These are phyloP conservation scores for Myiagra hebetior DNA, from an alignment of 2,113 vertebrate genomes.

Conservation along the genomic window DNA sequence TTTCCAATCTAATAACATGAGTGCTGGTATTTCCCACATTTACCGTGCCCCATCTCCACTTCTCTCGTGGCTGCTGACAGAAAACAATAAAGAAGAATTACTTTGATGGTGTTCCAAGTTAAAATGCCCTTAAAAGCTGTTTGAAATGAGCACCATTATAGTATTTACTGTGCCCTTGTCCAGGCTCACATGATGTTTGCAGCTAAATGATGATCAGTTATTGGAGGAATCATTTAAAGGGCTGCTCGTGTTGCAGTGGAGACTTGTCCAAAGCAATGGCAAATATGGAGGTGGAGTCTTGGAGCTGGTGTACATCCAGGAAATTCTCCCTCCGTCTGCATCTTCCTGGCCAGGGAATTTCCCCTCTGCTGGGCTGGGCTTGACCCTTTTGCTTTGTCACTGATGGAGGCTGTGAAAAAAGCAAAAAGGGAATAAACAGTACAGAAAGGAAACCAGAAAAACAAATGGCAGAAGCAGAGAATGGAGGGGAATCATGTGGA, in stretches of 20 bases:
- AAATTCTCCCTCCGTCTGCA: background rate
- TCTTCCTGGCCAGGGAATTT: background rate
- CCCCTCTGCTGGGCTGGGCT: background rate
- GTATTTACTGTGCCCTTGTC: constrained; percentile 18
- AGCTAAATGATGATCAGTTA: background rate
- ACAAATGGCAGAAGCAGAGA: background rate
- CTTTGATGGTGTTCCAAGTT: background rate
- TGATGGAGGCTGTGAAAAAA: background rate
- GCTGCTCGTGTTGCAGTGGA: background rate
- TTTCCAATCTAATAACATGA: background rate
- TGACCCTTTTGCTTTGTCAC: background rate
- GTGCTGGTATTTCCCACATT: background rate
- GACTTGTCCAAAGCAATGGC: background rate
- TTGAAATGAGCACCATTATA: background rate
- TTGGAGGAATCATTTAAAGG: background rate
- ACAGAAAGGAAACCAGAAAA: background rate
- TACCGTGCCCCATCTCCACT: background rate
- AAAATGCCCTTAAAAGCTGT: constrained; percentile 39
- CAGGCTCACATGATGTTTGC: background rate
- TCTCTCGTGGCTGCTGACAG: background rate
- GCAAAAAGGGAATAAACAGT: background rate
- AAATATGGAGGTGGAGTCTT: background rate
- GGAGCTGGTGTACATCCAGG: background rate
- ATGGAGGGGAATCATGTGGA: background rate
- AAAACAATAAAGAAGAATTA: constrained; percentile 50